These are phyloP conservation scores for Bos taurus DNA, from an alignment of 2,113 vertebrate genomes.

Conservation along the genomic window DNA sequence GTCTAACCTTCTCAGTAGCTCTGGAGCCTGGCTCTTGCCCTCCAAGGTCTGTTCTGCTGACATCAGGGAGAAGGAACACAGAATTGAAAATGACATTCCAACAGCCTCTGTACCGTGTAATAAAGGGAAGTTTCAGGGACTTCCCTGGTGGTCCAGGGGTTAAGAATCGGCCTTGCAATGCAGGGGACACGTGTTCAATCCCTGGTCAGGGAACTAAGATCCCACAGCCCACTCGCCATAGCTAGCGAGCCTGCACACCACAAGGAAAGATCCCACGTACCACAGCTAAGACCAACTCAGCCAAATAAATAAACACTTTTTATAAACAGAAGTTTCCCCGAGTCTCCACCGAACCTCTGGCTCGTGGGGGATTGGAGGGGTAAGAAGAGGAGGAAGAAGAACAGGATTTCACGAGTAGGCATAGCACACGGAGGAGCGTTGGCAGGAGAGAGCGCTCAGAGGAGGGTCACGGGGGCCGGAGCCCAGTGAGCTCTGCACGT, in stretches of 20 bases:
- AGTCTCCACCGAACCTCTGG: not conserved
- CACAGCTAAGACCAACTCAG: not conserved
- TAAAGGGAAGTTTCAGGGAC: not conserved
- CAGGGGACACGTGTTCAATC: not conserved
- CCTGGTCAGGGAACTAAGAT: not conserved
- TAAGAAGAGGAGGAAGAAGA: not conserved
- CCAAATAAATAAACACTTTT: not conserved
- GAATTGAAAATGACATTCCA: not conserved
- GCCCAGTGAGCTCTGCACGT: fast-evolving
- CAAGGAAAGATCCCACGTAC: fast-evolving
- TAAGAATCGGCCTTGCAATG: not conserved
- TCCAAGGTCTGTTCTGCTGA: not conserved
- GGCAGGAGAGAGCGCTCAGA: not conserved
- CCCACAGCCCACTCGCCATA: not conserved
- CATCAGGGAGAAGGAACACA: not conserved
- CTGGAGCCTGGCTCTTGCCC: not conserved
- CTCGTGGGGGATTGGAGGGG: fast-evolving
- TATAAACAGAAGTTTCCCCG: not conserved
- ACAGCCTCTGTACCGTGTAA: not conserved
- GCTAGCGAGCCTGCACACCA: not conserved
- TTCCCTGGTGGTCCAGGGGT: not conserved
- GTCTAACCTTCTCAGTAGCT: not conserved
- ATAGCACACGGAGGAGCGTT: fast-evolving
- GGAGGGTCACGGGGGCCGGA: not conserved
- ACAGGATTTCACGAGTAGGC: not conserved